These are phyloP conservation scores for Furcifer pardalis DNA, from an alignment of 2,797 vertebrate species.

Conservation along the genomic window DNA sequence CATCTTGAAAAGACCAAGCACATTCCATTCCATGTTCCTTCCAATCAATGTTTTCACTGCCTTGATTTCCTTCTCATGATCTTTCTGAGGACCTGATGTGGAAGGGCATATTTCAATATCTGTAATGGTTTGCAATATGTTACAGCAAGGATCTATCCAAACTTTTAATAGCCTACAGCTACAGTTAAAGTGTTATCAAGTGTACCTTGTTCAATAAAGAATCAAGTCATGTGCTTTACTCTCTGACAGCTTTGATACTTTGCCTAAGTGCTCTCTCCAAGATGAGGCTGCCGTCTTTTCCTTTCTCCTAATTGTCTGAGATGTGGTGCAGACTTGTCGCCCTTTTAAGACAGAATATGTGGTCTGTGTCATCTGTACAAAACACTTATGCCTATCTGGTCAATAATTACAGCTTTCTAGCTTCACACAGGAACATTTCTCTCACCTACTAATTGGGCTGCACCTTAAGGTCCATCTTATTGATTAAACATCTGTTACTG, in stretches of 20 bases:
- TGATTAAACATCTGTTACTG: constrained; percentile 70
- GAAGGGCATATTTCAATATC: neutral
- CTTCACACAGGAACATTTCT: constrained; percentile 63
- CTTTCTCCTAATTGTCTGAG: constrained; percentile 29
- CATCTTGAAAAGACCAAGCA: neutral
- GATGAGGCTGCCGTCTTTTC: constrained; percentile 43
- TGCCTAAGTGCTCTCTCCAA: constrained; percentile 44
- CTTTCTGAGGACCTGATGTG: neutral
- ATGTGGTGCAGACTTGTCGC: constrained; percentile 37
- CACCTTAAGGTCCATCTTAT: constrained; percentile 69
- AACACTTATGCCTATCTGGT: constrained; percentile 61
- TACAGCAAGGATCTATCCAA: neutral
- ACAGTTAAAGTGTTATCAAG: neutral
- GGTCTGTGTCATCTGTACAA: constrained; percentile 67
- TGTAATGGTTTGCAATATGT: neutral
- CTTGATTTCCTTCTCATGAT: neutral
- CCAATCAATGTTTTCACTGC: neutral
- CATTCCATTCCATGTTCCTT: neutral
- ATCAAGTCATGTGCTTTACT: constrained; percentile 2
- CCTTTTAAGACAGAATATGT: constrained; percentile 44
- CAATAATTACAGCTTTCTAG: constrained; percentile 68
- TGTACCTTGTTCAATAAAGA: neutral
- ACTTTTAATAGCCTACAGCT: neutral
- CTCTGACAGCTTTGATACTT: constrained; percentile 31
- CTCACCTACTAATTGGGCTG: constrained; percentile 58